These are phyloP conservation scores for Tenebrosternarchus preto DNA, from an alignment of 2,113 vertebrate species.

Conservation along the genomic window DNA sequence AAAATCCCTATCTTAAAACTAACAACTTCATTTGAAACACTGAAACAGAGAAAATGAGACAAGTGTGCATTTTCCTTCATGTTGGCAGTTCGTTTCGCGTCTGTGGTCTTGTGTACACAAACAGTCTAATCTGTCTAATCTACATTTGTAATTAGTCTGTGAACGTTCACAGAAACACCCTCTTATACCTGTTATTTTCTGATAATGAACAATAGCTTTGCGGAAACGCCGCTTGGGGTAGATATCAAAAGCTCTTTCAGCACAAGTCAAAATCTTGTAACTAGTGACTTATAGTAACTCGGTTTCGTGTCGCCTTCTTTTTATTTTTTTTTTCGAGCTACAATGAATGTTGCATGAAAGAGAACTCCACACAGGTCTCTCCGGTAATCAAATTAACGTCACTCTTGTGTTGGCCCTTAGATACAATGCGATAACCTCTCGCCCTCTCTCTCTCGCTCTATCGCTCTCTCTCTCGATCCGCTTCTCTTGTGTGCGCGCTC, in stretches of 20 bases:
- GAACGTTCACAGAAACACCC: background rate
- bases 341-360: no score
- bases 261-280: no score
- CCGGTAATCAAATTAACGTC: no score
- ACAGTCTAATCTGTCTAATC: conserved; percentile 16
- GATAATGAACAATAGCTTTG: conserved; percentile 38
- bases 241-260: conserved; percentile 8
- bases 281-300: no score
- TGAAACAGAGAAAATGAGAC: no score
- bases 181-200: conserved; percentile 29
- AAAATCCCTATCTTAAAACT: no score
- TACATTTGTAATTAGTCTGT: background rate
- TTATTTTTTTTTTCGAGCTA: no score
- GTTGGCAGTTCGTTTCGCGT: conserved; percentile 38
- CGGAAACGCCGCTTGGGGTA: conserved; percentile 15
- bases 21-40: no score
- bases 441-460: conserved; percentile 12
- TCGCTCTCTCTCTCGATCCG: background rate
- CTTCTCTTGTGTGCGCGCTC: background rate
- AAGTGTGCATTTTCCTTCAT: no score
- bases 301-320: no score
- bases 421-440: background rate
- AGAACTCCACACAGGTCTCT: no score
- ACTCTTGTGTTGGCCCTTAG: no score
- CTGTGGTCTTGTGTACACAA: conserved; percentile 17